phyloP scores from a whole-genome alignment of 2,797 vertebrate species.

The Botia kubotai region DNA sequence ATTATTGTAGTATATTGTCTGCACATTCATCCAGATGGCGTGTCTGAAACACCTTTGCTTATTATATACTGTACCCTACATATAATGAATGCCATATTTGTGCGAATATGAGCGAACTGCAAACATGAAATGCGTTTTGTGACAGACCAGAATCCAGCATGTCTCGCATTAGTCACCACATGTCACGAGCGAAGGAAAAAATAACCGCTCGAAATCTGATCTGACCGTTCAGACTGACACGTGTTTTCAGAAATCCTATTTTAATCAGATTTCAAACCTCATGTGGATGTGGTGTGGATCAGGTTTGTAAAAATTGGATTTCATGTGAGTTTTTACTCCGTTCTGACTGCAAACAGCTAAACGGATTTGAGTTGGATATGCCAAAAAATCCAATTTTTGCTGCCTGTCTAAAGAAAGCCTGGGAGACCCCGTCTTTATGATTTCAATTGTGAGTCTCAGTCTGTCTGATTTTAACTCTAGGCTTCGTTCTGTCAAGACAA shows the following conservation, averaged over 20 bases:
- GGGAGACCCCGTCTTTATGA: not conserved
- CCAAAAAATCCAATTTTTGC: slow-evolving; percentile 13
- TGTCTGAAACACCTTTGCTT: not conserved
- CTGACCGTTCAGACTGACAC: slow-evolving; percentile 3
- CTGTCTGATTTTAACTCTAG: not conserved
- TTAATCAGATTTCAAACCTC: slow-evolving; percentile 6
- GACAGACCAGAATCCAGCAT: slow-evolving; percentile 11
- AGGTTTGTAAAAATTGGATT: slow-evolving; percentile 4
- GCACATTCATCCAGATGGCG: too few relatives aligned
- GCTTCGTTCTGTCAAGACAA: slow-evolving; percentile 3
- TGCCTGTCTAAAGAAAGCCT: slow-evolving; percentile 15
- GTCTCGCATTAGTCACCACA: not conserved
- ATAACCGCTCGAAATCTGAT: not conserved
- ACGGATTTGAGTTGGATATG: slow-evolving; percentile 7
- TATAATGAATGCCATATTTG: too few relatives aligned
- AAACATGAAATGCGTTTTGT: slow-evolving; percentile 22
- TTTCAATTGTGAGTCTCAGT: slow-evolving; percentile 19
- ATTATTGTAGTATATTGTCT: too few relatives aligned
- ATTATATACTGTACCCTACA: too few relatives aligned
- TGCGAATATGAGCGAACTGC: not conserved
- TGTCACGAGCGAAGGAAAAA: not conserved
- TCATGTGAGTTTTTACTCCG: not conserved
- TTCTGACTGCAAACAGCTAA: slow-evolving; percentile 2
- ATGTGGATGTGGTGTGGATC: not conserved
- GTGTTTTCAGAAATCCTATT: slow-evolving; percentile 3